A percentile compares a stretch with the other conserved stretches of the same genome.
phyloP scores from a whole-genome alignment of 2,888 invertebrate species.

The Vannuccia rotundouncinata region DNA sequence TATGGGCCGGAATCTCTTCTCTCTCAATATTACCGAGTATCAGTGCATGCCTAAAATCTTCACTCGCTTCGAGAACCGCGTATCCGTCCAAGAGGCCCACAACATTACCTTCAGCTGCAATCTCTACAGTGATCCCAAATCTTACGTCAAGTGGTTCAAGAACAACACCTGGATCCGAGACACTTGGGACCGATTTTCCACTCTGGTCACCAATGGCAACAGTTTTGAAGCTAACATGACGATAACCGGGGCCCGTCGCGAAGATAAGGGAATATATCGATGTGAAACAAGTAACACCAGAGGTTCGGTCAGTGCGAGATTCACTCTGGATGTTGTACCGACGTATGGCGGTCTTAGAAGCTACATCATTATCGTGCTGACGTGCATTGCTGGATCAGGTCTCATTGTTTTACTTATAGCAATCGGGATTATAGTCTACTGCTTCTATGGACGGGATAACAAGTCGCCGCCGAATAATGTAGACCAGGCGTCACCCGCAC shows the following conservation, averaged over 20 bases:
- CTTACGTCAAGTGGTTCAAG: constrained; percentile 33
- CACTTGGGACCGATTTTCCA: not conserved
- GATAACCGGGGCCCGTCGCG: not conserved
- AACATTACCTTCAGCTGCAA: constrained; percentile 34
- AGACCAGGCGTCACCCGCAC: not conserved
- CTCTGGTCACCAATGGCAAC: not conserved
- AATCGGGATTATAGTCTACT: constrained; percentile 35
- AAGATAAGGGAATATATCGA: constrained; percentile 36
- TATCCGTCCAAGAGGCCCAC: constrained; percentile 16
- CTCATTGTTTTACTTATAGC: constrained; percentile 31
- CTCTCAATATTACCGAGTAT: constrained; percentile 4
- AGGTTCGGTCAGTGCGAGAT: constrained; percentile 28
- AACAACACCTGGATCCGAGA: constrained; percentile 18
- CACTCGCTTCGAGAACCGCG: not conserved
- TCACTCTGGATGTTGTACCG: constrained; percentile 29
- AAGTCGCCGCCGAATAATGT: not conserved
- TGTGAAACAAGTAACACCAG: constrained; percentile 36
- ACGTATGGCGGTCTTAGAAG: constrained; percentile 7
- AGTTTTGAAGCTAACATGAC: constrained; percentile 32
- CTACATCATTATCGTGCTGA: constrained; percentile 24
- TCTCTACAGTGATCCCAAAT: constrained; percentile 32
- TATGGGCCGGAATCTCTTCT: not conserved
- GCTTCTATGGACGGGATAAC: constrained; percentile 3
- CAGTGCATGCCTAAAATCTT: constrained; percentile 37
- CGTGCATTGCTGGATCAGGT: constrained; percentile 27